Base-by-base conservation (phyloP, 2,113 vertebrate genomes). In the Chloropsis cyanopogon region DNA sequence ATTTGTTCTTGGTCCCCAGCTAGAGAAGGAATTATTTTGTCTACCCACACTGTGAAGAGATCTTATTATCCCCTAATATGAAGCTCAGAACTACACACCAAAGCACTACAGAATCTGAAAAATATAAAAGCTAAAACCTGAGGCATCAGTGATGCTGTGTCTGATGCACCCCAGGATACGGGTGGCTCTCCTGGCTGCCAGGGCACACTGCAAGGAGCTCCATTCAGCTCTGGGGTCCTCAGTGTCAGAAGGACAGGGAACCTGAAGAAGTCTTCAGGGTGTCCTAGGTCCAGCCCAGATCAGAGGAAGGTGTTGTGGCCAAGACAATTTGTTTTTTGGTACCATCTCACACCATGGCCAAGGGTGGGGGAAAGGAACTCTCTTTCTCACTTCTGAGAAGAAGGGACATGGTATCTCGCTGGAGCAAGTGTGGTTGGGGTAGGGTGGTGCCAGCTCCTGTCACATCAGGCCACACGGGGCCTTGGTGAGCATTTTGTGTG, bases 401-500 rank as follows among this genome's bases (percentile, higher is more conserved):
- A 41, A 50, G 19, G 3, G 14, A 7, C 0, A 0, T 18, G 29
- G 14, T 59, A 69, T 59, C 44, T 49, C 15, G 9, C 19, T 35
- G 24, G 24, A 8, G 12, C 6, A n/a, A 41, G 11, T 28, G 44
- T 19, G n/a, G 18, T 17, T 26, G 29, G 28, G 9, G 24, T n/a
- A 29, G 29, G 2, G 12, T 59, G 29, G 14, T 69, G 53, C 29
- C 53, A 41, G 35, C 11, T 28, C 23, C 11, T 82, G 35, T 60
- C 44, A n/a, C 1, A 0, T 42, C 4, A 2, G 44, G 35, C 14
- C 19, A n/a, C 2, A 2, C 23, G 2, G 3, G 31, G 29, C 7
- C 12, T 71, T 25, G 31, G 31, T 52, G 46, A 37, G 47, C 8
- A 44, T 53, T 52, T 61, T 24, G 31, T 0, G 0, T 53, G 25